phyloP scores from a whole-genome alignment of 1,140 invertebrate species.

The Ruditapes philippinarum region DNA sequence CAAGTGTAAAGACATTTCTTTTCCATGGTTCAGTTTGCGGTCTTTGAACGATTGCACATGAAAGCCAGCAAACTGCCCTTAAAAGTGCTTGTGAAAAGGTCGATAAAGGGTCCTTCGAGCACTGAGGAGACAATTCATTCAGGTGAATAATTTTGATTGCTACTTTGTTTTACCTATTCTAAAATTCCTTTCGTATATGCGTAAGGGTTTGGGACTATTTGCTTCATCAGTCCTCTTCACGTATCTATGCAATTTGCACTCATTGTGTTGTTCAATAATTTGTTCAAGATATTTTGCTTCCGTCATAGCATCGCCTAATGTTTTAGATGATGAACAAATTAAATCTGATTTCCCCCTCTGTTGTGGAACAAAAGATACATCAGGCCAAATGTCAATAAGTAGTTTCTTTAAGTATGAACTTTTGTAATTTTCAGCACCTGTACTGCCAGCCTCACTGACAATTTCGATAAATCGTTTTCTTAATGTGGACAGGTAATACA shows the following conservation, averaged over 20 bases:
- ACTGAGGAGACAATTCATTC: conserved; percentile 14
- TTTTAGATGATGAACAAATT: background rate
- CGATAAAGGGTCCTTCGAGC: background rate
- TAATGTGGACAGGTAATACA: background rate
- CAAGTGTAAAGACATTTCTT: background rate
- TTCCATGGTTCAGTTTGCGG: background rate
- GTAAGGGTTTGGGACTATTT: background rate
- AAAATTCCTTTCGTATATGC: background rate
- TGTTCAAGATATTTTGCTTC: background rate
- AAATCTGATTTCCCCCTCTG: conserved; percentile 7
- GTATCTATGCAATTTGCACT: too few relatives aligned
- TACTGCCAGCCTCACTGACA: background rate
- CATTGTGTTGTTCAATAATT: too few relatives aligned
- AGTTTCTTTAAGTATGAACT: background rate
- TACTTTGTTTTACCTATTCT: background rate
- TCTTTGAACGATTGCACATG: too few relatives aligned
- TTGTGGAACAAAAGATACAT: background rate
- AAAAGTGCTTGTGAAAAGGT: too few relatives aligned
- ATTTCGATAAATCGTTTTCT: background rate
- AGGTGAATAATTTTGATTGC: conserved; percentile 3
- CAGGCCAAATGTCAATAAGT: background rate
- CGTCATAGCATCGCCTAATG: background rate
- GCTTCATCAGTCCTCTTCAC: background rate
- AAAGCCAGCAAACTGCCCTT: too few relatives aligned
- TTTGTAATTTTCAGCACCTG: background rate